Evolutionary conservation across 2,113 vertebrate species (phyloP), one percentile per base, ranked within the genome.

Genomic region (Prunella himalayana): DNA sequence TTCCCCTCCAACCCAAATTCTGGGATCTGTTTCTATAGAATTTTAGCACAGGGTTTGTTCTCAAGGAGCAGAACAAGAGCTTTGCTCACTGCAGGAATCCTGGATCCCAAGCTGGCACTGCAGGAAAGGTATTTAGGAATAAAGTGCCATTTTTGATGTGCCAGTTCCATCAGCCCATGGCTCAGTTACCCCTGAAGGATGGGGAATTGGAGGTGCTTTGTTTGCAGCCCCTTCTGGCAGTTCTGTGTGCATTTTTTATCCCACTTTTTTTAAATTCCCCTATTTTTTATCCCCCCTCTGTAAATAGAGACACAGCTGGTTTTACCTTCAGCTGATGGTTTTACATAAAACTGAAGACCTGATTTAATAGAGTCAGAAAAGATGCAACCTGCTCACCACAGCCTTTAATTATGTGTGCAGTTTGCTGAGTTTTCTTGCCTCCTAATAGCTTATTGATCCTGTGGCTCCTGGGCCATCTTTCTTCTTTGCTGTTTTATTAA

Each of bases 401-500:
- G 44, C 85, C 76, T 88, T 91, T 76, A 76, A 87, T 90, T 86
- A 88, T 39, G 21, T 50, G 39, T 27, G 72, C 45, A 47, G 39
- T 30, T 80, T 61, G 78, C 90, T 39, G 41, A 50, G 59, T 77
- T 83, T 3, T 81, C 83, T 77, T 42, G 37, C 21, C 39, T 69
- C 42, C 41, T 94, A 80, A 94, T 24, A 57, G 79, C 54, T 97
- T 86, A 88, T 88, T 77, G 92, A 90, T 90, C 56, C 71, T 4
- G 7, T 16, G 13, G 47, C 30, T 88, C 73, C 79, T 42, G n/a
- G 23, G 60, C 73, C 24, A 37, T 20, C 41, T 33, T 41, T 76
- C 50, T 49, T 44, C 68, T 84, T 28, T 44, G 42, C 45, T 69
- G 28, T 42, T 77, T 88, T 65, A 93, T 83, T 88, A 81, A 88